These are phyloP conservation scores for Chlorops oryzae DNA, from an alignment of 1,140 invertebrate genomes.

Conservation along the genomic window DNA sequence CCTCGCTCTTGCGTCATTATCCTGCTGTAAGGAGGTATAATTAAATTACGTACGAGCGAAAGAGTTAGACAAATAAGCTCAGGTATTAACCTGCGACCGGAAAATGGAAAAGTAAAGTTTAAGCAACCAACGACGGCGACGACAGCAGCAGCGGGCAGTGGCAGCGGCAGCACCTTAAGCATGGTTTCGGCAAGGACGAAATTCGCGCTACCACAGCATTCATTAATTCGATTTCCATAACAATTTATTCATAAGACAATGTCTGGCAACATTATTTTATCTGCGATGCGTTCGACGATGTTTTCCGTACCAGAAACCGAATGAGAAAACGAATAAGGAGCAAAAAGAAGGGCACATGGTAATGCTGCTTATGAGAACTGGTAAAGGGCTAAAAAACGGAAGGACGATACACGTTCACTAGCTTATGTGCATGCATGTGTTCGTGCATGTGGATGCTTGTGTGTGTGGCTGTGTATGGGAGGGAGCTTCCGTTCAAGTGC, in stretches of 20 bases:
- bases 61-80: constrained; percentile 48
- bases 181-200: constrained; percentile 13
- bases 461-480: background rate
- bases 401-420: too few relatives aligned
- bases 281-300: too few relatives aligned
- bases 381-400: too few relatives aligned
- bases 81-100: constrained; percentile 43
- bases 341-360: too few relatives aligned
- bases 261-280: constrained; percentile 48
- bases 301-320: too few relatives aligned
- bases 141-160: constrained; percentile 8
- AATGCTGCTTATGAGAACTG: constrained; percentile 44
- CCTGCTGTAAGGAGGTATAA: too few relatives aligned
- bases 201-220: constrained; percentile 43
- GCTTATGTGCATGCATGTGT: background rate
- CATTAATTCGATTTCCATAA: constrained; percentile 49
- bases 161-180: constrained; percentile 3
- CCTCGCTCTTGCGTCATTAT: too few relatives aligned
- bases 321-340: too few relatives aligned
- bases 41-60: constrained; percentile 47
- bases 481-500: background rate
- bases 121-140: constrained; percentile 7
- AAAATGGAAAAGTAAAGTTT: constrained; percentile 5
- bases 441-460: background rate
- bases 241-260: constrained; percentile 49